A percentile compares a stretch with the other conserved stretches of the same genome.
Conservation (phyloP, 2,888 invertebrate species). For the Odontothrips loti region DNA sequence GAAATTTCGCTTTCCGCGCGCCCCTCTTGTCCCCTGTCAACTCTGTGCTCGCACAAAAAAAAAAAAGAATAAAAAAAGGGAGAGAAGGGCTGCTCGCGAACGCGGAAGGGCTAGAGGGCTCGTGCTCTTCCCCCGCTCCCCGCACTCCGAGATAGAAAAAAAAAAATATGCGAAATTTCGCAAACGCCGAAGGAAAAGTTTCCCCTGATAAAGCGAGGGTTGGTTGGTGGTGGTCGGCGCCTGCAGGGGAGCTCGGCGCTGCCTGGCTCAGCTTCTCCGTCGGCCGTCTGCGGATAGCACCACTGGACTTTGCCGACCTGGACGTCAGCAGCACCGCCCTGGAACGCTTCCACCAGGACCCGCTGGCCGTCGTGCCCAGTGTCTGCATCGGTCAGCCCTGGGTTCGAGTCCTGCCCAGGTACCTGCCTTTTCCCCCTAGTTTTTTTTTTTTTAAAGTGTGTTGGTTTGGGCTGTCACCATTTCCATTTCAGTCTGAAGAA, state of each 20-base stretch:
- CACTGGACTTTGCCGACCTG: slow-evolving; percentile 32
- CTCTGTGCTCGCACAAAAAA: neutral
- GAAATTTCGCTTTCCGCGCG: neutral
- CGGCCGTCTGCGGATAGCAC: slow-evolving; percentile 27
- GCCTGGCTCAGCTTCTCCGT: neutral
- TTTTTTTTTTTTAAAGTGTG: slow-evolving; percentile 2
- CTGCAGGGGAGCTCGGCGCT: neutral
- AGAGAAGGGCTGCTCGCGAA: neutral
- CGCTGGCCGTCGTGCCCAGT: neutral
- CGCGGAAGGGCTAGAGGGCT: neutral
- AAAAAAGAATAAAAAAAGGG: neutral
- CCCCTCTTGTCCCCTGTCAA: neutral
- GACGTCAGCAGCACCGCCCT: slow-evolving; percentile 28
- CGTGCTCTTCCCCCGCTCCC: neutral
- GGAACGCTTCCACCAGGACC: neutral
- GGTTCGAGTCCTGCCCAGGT: slow-evolving; percentile 40
- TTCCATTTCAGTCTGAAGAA: slow-evolving; percentile 38
- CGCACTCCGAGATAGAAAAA: neutral
- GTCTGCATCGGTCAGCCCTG: slow-evolving; percentile 33
- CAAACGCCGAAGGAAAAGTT: neutral
- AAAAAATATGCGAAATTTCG: neutral
- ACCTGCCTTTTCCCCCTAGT: slow-evolving; percentile 7
- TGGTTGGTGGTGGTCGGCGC: neutral
- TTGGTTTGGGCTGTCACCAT: too few relatives aligned
- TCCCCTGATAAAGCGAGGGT: neutral